These are phyloP conservation scores for Mactra quadrangularis DNA, from an alignment of 1,140 invertebrate genomes.

Conservation along the genomic window DNA sequence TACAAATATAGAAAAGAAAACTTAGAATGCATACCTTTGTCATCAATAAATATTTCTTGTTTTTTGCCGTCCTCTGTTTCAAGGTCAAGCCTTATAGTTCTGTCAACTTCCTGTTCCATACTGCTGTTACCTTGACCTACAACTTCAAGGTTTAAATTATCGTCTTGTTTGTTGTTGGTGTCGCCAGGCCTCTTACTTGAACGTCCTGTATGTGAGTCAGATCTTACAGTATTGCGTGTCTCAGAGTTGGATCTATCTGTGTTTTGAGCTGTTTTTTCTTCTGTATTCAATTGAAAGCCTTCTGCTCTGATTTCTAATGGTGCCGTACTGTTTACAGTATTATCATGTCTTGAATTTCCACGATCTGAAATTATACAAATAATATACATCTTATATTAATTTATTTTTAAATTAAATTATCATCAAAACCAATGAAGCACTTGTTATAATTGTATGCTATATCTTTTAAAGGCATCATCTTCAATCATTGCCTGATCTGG, in stretches of 20 bases:
- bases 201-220: not conserved
- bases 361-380: constrained; percentile 31
- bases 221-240: not conserved
- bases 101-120: constrained; percentile 7
- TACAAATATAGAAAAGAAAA: no score
- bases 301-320: constrained; percentile 56
- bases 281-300: constrained; percentile 41
- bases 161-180: not conserved
- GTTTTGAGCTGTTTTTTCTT: constrained; percentile 8
- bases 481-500: no score
- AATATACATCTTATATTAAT: no score
- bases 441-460: no score
- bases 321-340: not conserved
- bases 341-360: constrained; percentile 31
- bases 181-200: not conserved
- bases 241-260: not conserved
- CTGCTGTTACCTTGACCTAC: constrained; percentile 14
- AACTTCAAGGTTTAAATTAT: not conserved
- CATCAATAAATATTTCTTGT: constrained; percentile 58
- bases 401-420: no score
- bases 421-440: no score
- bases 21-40: constrained; percentile 41
- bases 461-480: no score
- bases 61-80: constrained; percentile 56
- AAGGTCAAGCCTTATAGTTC: constrained; percentile 48